Evolutionary conservation across 2,797 vertebrate genomes (phyloP), one percentile per base, ranked within the genome.

Genomic region (Molothrus ater): DNA sequence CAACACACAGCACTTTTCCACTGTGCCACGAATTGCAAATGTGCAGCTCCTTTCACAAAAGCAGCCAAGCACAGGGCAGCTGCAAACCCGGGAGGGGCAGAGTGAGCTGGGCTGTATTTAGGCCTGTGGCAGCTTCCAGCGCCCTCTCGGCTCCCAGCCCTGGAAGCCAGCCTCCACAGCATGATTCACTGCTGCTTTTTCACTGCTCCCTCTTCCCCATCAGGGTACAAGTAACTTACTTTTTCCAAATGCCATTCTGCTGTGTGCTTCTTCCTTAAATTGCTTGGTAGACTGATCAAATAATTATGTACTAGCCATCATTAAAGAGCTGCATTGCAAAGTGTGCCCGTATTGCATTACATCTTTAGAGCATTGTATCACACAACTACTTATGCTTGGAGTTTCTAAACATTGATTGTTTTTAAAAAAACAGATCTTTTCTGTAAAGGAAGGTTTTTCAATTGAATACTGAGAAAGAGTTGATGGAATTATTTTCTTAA

Each of bases 381-480:
- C 59, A 34, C 48, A 89, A 84, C 53, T 87, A 12, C 13, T 93
- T 47, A 40, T 51, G 40, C 26, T 76, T 8, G 11, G 64, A 89
- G 68, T 94, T 97, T 96, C 68, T 73, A 94, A 96, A 95, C 83
- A 74, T 12, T 84, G 79, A 74, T 92, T 95, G 76, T 88, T 97
- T 96, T 96, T 82, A 17, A 87, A 95, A 95, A 96, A 95, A 60
- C 95, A 97, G 90, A 93, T 92, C 92, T 97, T 92, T 96, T 90
- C 90, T 96, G 63, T 96, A 92, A 53, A 86, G 85, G 83, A 88
- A 96, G 38, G 20, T 66, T 95, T 96, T 95, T 70, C 48, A 70
- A 14, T 3, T 45, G 54, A 95, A 93, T 61, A 42, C 42, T n/a
- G 51, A 76, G 72, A 48, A 81, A 59, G 26, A 80, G 11, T 31